Conservation (phyloP, 2,113 vertebrate genomes). For the Penelope pileata region DNA sequence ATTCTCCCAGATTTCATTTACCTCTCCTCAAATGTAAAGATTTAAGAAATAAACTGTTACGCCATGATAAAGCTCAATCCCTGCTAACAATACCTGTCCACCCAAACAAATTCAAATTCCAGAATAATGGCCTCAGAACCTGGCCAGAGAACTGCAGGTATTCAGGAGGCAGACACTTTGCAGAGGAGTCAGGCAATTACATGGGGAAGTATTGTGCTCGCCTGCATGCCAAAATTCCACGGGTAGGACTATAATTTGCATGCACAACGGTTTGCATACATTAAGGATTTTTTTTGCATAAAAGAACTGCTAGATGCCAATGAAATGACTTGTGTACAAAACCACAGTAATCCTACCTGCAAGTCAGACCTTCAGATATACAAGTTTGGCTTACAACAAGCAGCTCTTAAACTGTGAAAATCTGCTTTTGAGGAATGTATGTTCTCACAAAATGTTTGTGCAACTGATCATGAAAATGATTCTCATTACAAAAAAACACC, state of each 20-base stretch:
- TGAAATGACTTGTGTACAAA: neutral
- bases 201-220: neutral
- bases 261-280: neutral
- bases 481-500: neutral
- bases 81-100: neutral
- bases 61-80: neutral
- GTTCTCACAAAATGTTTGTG: neutral
- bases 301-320: neutral
- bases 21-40: neutral
- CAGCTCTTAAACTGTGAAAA: neutral
- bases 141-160: neutral
- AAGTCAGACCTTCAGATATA: conserved; percentile 30
- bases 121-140: neutral
- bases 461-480: neutral
- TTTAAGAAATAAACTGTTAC: neutral
- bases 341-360: conserved; percentile 28
- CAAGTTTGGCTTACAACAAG: neutral
- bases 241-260: conserved; percentile 2
- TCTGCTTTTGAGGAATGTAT: neutral
- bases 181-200: neutral
- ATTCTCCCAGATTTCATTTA: neutral
- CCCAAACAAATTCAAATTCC: conserved; percentile 7
- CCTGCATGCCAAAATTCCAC: conserved; percentile 5
- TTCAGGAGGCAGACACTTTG: neutral
- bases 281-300: conserved; percentile 7